phyloP scores from a whole-genome alignment of 1,140 invertebrate species.

The Anthonomus grandis region DNA sequence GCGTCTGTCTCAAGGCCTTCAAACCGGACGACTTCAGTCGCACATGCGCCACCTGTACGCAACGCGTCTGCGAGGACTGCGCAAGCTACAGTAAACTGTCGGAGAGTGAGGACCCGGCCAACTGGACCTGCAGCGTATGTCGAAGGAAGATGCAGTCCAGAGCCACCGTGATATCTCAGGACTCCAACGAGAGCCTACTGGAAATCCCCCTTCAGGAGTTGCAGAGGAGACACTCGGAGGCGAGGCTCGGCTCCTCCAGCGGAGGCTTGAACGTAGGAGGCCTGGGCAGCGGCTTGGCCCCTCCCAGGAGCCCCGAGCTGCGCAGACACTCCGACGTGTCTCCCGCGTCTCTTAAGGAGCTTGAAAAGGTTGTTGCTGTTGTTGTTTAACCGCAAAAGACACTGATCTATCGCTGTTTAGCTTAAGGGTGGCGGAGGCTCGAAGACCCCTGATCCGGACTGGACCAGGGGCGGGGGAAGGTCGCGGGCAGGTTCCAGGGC shows the following conservation, averaged over 20 bases:
- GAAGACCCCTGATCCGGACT: constrained; percentile 41
- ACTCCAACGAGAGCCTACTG: constrained; percentile 74
- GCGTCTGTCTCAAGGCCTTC: constrained; percentile 82
- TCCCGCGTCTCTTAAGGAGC: constrained; percentile 75
- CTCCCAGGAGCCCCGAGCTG: constrained; percentile 73
- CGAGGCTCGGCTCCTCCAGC: constrained; percentile 61
- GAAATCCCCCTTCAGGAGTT: constrained; percentile 74
- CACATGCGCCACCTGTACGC: constrained; percentile 81
- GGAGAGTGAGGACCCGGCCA: constrained; percentile 66
- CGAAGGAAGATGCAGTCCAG: constrained; percentile 66
- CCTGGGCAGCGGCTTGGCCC: constrained; percentile 60
- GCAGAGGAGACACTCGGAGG: constrained; percentile 75
- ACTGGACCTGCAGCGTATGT: constrained; percentile 48
- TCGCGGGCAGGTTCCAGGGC: constrained; percentile 52
- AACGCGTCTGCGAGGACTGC: constrained; percentile 88
- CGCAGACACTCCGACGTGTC: constrained; percentile 79
- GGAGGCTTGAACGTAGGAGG: constrained; percentile 44
- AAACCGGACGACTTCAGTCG: constrained; percentile 80
- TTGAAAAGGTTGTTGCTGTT: constrained; percentile 65
- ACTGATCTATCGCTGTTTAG: constrained; percentile 27
- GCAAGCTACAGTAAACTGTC: constrained; percentile 82
- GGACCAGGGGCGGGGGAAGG: constrained; percentile 45
- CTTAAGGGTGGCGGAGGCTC: constrained; percentile 42
- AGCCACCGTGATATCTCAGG: constrained; percentile 59
- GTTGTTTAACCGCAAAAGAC: not conserved